Percentiles rank a stretch among this genome's conserved stretches.
Conservation (phyloP, 2,113 vertebrate genomes). For the Saguinus imperator region DNA sequence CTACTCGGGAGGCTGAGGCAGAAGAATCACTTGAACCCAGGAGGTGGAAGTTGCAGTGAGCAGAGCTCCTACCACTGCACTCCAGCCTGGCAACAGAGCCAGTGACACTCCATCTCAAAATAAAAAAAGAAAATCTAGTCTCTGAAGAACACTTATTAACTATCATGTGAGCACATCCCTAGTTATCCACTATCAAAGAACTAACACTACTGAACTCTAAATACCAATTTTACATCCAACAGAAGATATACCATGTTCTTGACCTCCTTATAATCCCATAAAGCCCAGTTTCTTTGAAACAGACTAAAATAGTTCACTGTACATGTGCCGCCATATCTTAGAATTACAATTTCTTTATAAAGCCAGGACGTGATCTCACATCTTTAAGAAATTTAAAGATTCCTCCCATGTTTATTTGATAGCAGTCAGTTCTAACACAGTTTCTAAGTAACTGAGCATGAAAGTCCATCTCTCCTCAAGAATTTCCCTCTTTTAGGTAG, state of each 20-base stretch:
- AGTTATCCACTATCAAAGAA: background rate
- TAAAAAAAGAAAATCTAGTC: background rate
- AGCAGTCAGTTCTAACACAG: background rate
- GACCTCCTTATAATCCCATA: background rate
- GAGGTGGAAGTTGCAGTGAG: no score
- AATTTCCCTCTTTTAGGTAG: background rate
- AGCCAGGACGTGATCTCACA: background rate
- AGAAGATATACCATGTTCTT: background rate
- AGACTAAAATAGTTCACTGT: background rate
- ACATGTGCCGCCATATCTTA: no score
- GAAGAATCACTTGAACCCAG: no score
- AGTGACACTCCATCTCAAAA: no score
- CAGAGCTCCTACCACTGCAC: no score
- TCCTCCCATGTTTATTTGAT: background rate
- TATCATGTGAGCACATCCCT: rapidly evolving
- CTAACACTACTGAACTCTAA: no score
- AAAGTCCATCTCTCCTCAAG: background rate
- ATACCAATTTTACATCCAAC: background rate
- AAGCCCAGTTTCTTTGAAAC: background rate
- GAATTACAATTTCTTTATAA: background rate
- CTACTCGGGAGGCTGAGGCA: no score
- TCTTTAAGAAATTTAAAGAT: background rate
- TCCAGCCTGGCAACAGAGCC: no score
- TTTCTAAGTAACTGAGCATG: background rate
- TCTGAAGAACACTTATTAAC: background rate